These are phyloP conservation scores for Piaya cayana DNA, from an alignment of 2,113 vertebrate species.

Conservation along the genomic window DNA sequence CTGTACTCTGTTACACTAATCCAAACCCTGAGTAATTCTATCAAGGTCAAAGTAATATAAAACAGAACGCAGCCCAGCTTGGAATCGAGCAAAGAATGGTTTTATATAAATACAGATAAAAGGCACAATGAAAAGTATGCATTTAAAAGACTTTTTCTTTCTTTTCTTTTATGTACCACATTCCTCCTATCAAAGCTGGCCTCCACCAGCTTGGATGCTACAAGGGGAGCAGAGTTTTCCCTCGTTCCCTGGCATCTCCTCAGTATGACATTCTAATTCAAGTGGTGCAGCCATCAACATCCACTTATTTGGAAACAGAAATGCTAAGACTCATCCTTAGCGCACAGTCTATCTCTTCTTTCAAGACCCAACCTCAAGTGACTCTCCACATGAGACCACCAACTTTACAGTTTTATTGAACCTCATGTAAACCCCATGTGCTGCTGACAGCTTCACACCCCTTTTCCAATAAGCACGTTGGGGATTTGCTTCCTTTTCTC, in stretches of 20 bases:
- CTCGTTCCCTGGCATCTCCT: not conserved
- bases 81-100: not conserved
- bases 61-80: conserved; percentile 9
- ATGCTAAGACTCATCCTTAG: not conserved
- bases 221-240: not conserved
- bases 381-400: not conserved
- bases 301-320: not conserved
- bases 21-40: conserved; percentile 17
- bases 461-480: not conserved
- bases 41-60: conserved; percentile 50
- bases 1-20: conserved; percentile 16
- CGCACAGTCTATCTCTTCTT: not conserved
- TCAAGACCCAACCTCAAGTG: not conserved
- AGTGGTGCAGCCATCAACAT: not conserved
- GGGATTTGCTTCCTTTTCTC: not conserved
- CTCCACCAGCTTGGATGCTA: not conserved
- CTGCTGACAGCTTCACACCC: not conserved
- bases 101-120: not conserved
- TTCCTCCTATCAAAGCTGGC: not conserved
- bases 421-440: not conserved
- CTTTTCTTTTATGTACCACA: not conserved
- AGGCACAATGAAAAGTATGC: not conserved
- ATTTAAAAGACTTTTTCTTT: not conserved
- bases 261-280: not conserved
- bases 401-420: not conserved